These are phyloP conservation scores for Gallinago media DNA, from an alignment of 2,113 vertebrate genomes.

Conservation along the genomic window DNA sequence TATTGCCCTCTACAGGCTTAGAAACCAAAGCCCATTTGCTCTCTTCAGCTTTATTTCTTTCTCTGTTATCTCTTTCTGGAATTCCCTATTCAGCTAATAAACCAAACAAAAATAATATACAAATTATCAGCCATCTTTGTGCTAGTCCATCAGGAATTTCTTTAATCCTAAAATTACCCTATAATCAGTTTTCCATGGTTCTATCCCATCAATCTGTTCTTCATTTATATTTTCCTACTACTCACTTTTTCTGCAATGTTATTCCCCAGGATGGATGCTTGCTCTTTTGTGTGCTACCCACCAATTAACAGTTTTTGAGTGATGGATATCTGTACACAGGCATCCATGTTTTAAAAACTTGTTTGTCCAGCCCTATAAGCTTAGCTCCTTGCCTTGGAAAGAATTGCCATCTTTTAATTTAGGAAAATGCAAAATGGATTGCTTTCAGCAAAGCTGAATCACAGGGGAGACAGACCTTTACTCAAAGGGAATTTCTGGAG, in stretches of 20 bases:
- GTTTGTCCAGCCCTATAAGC: neutral
- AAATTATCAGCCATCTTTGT: neutral
- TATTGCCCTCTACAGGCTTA: neutral
- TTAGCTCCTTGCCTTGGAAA: neutral
- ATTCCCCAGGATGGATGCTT: neutral
- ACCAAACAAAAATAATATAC: neutral
- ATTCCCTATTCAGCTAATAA: neutral
- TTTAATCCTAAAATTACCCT: neutral
- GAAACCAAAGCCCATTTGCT: neutral
- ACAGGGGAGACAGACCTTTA: neutral
- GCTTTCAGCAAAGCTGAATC: neutral
- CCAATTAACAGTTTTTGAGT: neutral
- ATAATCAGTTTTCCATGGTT: neutral
- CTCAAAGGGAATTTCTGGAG: neutral
- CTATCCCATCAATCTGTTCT: neutral
- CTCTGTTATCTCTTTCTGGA: neutral
- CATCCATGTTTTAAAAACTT: neutral
- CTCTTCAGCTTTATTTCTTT: neutral
- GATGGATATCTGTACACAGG: neutral
- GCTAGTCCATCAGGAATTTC: neutral
- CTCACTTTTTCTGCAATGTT: neutral
- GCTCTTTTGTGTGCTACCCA: neutral
- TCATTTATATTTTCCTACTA: neutral
- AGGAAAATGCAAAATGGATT: neutral
- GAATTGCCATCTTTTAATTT: neutral